A percentile compares a stretch with the other conserved stretches of the same genome.
phyloP scores from a whole-genome alignment of 2,888 invertebrate genomes.

The Platycheirus albimanus region DNA sequence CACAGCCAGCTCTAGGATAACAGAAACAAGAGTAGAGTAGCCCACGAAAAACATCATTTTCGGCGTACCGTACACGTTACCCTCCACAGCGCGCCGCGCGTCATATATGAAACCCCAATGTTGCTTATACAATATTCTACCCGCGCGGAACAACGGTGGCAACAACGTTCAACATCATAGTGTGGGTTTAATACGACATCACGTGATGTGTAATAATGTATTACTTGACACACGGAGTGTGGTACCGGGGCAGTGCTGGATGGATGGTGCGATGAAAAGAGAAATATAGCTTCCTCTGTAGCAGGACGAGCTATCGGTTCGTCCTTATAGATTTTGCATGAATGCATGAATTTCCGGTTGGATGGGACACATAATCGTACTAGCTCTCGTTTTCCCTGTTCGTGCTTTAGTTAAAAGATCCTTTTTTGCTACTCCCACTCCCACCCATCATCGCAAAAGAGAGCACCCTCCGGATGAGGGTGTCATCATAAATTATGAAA shows the following conservation, averaged over 20 bases:
- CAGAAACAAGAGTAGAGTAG: slow-evolving; percentile 45
- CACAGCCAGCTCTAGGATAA: slow-evolving; percentile 41
- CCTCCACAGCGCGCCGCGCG: no score
- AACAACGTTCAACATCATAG: slow-evolving; percentile 61
- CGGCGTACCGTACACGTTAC: slow-evolving; percentile 32
- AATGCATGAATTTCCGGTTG: slow-evolving; percentile 61
- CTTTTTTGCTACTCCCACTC: neutral
- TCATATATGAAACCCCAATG: slow-evolving; percentile 46
- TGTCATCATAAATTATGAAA: slow-evolving; percentile 66
- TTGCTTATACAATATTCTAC: slow-evolving; percentile 67
- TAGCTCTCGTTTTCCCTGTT: slow-evolving; percentile 19
- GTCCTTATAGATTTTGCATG: slow-evolving; percentile 66
- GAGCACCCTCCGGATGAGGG: slow-evolving; percentile 36
- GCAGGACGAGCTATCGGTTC: slow-evolving; percentile 57
- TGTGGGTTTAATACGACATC: slow-evolving; percentile 67
- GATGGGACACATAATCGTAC: slow-evolving; percentile 30
- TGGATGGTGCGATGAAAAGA: slow-evolving; percentile 65
- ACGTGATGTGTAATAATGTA: slow-evolving; percentile 71
- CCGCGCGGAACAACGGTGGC: slow-evolving; percentile 59
- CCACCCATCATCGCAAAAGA: neutral
- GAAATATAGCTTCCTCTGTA: slow-evolving; percentile 62
- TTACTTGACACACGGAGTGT: slow-evolving; percentile 60
- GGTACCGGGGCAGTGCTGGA: slow-evolving; percentile 35
- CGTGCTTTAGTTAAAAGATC: slow-evolving; percentile 35
- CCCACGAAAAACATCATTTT: slow-evolving; percentile 63